A percentile compares a stretch with the other conserved stretches of the same genome.
phyloP scores from a whole-genome alignment of 2,113 vertebrate species.

The Oostethus manadensis region DNA sequence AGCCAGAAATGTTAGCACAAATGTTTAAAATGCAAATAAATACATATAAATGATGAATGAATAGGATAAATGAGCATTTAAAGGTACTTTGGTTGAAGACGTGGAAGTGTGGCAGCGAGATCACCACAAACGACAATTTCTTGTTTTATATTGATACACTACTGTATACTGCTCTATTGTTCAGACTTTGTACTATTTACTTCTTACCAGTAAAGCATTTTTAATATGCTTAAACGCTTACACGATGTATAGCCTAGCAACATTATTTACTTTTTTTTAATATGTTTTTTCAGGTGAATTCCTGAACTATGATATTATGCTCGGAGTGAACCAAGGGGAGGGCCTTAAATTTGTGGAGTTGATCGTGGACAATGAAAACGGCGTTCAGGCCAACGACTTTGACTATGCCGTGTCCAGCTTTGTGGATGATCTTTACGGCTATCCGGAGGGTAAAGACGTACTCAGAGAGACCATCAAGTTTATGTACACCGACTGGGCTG shows the following conservation, averaged over 20 bases:
- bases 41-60: no score
- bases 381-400: constrained; percentile 96
- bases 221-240: background rate
- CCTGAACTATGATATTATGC: constrained; percentile 98
- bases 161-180: background rate
- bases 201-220: background rate
- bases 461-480: constrained; percentile 97
- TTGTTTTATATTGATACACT: no score
- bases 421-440: constrained; percentile 95
- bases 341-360: constrained; percentile 97
- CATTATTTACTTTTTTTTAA: background rate
- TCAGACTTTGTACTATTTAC: background rate
- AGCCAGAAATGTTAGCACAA: no score
- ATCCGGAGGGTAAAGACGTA: constrained; percentile 97
- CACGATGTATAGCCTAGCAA: background rate
- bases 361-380: constrained; percentile 95
- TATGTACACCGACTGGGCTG: constrained; percentile 99
- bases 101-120: no score
- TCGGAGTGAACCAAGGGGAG: constrained; percentile 97
- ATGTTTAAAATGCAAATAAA: no score
- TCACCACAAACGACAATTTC: no score
- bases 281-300: constrained; percentile 77
- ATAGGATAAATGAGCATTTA: no score
- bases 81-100: no score
- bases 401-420: constrained; percentile 99